phyloP scores from a whole-genome alignment of 2,113 vertebrate species.

The Calypte anna region DNA sequence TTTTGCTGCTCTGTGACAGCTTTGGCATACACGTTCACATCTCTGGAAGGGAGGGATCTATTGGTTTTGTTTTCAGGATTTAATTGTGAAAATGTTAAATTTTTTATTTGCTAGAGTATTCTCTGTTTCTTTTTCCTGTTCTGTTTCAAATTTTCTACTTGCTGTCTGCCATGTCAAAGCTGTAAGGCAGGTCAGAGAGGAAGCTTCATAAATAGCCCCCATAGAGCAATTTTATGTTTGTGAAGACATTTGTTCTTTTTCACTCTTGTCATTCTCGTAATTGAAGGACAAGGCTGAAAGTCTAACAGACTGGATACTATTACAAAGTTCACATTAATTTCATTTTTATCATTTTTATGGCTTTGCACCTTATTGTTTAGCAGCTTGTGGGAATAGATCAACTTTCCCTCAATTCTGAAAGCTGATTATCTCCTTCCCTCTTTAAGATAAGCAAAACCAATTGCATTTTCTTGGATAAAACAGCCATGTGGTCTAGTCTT shows the following conservation, averaged over 20 bases:
- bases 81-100: not conserved
- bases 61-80: not conserved
- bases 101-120: not conserved
- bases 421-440: not conserved
- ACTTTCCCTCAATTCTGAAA: not conserved
- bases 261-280: not conserved
- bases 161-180: not conserved
- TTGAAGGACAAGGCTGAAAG: slow-evolving; percentile 2
- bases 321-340: not conserved
- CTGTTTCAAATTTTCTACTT: not conserved
- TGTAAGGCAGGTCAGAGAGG: not conserved
- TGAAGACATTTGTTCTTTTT: not conserved
- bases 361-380: not conserved
- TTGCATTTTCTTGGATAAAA: slow-evolving; percentile 1
- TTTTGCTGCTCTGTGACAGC: not conserved
- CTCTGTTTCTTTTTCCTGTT: not conserved
- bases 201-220: not conserved
- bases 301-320: not conserved
- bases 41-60: not conserved
- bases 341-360: not conserved
- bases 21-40: not conserved
- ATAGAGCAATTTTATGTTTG: not conserved
- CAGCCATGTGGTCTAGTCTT: not conserved
- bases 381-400: not conserved
- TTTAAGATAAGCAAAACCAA: slow-evolving; percentile 18